These are phyloP conservation scores for Aethes cnicana DNA, from an alignment of 2,888 invertebrate genomes.

Conservation along the genomic window DNA sequence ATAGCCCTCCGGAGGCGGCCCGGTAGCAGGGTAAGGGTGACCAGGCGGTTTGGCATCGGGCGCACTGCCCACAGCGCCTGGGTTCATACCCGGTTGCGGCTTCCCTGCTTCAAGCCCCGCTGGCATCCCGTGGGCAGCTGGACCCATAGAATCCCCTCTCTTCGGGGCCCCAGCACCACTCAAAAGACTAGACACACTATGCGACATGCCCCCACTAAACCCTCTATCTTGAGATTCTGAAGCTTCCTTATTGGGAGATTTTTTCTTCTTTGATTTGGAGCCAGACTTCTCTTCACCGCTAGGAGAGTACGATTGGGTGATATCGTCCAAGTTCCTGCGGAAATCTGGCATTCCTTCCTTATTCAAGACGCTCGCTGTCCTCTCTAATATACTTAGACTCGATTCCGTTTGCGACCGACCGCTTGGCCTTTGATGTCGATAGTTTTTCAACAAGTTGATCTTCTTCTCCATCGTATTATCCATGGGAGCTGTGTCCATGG, in stretches of 20 bases:
- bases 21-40: conserved; percentile 51
- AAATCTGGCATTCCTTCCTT: conserved; percentile 76
- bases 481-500: conserved; percentile 32
- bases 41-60: conserved; percentile 45
- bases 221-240: conserved; percentile 60
- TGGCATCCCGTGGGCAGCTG: conserved; percentile 39
- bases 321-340: conserved; percentile 73
- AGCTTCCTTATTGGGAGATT: conserved; percentile 63
- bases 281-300: conserved; percentile 61
- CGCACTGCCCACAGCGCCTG: no score
- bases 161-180: conserved; percentile 48
- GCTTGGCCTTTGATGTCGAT: conserved; percentile 70
- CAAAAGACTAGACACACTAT: conserved; percentile 72
- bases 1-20: conserved; percentile 62
- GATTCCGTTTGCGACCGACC: conserved; percentile 66
- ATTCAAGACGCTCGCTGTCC: conserved; percentile 68
- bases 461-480: conserved; percentile 63
- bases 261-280: conserved; percentile 69
- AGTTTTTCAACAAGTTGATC: conserved; percentile 74
- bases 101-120: conserved; percentile 42
- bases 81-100: no score
- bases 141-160: conserved; percentile 40
- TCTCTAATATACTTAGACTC: conserved; percentile 69
- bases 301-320: conserved; percentile 77
- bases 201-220: conserved; percentile 57